phyloP scores from a whole-genome alignment of 1,140 invertebrate genomes.

The Rhopalosiphum padi region DNA sequence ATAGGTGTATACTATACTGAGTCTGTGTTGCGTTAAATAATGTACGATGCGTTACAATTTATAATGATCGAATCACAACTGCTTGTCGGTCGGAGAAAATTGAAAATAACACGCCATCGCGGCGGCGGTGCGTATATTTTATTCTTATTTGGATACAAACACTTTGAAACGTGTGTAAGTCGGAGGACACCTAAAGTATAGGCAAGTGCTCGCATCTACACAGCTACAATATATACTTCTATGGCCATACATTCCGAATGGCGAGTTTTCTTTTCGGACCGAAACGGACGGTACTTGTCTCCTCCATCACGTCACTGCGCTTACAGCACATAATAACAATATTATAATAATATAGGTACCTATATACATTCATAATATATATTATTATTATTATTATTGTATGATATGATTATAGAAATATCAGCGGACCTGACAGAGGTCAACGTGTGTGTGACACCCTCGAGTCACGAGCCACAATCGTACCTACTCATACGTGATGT shows the following conservation, averaged over 20 bases:
- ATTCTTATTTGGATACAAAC: too few species aligned
- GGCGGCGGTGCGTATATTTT: too few species aligned
- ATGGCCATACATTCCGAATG: neutral
- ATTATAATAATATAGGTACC: neutral
- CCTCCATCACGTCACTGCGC: neutral
- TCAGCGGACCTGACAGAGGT: constrained; percentile 21
- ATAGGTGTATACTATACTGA: too few species aligned
- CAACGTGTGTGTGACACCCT: neutral
- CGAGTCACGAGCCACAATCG: neutral
- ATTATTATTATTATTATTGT: neutral
- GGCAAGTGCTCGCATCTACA: too few species aligned
- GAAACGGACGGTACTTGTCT: neutral
- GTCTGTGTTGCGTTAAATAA: too few species aligned
- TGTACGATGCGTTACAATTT: neutral
- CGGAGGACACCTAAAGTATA: too few species aligned
- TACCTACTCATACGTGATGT: neutral
- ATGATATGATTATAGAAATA: neutral
- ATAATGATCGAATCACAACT: neutral
- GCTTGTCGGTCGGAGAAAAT: neutral
- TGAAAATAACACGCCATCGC: neutral
- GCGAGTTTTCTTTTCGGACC: neutral
- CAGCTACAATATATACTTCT: too few species aligned
- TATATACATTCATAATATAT: neutral
- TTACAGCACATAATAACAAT: neutral
- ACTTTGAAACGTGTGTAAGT: too few species aligned